Evolutionary conservation across 1,140 invertebrate species (phyloP).

Genomic region (Episyrphus balteatus): DNA sequence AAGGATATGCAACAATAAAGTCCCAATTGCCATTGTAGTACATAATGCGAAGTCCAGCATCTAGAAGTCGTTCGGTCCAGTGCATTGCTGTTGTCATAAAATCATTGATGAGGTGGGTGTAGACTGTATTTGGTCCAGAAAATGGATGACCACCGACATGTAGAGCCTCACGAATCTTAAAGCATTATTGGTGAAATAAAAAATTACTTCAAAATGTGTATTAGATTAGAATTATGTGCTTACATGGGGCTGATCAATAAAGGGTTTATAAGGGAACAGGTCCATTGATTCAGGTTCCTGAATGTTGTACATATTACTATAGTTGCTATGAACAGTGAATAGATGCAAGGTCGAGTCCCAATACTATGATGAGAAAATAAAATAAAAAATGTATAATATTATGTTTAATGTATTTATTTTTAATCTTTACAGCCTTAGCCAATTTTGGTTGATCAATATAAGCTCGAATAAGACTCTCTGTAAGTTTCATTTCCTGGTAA

Average conservation of each 20-base stretch:
- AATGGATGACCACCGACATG: constrained; percentile 47
- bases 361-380: constrained; percentile 1
- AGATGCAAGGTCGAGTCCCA: constrained; percentile 1
- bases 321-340: background rate
- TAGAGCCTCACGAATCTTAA: constrained; percentile 41
- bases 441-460: background rate
- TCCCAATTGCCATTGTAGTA: constrained; percentile 72
- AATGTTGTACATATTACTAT: constrained; percentile 3
- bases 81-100: constrained; percentile 66
- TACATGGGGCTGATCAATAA: background rate
- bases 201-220: constrained; percentile 17
- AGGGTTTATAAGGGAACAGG: background rate
- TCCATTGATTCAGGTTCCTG: background rate
- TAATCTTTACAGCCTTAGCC: background rate
- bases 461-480: background rate
- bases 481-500: constrained; percentile 32
- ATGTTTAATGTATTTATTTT: background rate
- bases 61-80: constrained; percentile 53
- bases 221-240: background rate
- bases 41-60: constrained; percentile 10
- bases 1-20: constrained; percentile 70
- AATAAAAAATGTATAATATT: background rate
- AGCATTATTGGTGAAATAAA: background rate
- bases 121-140: constrained; percentile 43
- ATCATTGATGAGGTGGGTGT: constrained; percentile 56